Evolutionary conservation across 2,888 invertebrate species (phyloP).

Genomic region (Bhutanitis thaidina): DNA sequence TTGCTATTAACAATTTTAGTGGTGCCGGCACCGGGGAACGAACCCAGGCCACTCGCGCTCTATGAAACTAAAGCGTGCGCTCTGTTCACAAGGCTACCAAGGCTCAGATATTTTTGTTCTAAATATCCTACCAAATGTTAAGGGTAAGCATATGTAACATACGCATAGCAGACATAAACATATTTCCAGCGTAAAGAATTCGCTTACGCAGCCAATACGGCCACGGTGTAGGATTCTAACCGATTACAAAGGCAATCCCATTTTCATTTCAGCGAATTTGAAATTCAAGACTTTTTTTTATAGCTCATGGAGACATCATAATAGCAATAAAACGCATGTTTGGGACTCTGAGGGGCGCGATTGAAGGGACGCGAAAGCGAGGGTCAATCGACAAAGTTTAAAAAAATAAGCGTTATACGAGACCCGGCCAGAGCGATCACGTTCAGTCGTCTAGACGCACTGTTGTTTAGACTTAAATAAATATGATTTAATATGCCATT

Average conservation of each 20-base stretch:
- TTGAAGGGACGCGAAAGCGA: slow-evolving; percentile 5
- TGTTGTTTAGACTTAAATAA: neutral
- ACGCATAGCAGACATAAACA: no score
- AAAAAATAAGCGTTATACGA: neutral
- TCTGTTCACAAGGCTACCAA: no score
- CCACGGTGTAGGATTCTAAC: no score
- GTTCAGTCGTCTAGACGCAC: neutral
- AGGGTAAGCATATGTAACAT: no score
- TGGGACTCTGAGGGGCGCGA: slow-evolving; percentile 7
- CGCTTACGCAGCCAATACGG: no score
- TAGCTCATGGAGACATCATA: slow-evolving; percentile 12
- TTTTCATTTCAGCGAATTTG: slow-evolving; percentile 16
- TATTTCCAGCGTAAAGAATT: no score
- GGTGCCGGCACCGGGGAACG: no score
- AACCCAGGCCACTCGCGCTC: no score
- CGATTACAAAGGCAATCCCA: neutral
- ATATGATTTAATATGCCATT: slow-evolving; percentile 4
- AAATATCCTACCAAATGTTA: no score
- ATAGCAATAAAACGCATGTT: slow-evolving; percentile 19
- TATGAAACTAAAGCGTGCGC: no score
- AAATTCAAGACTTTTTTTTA: slow-evolving; percentile 19
- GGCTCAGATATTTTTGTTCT: no score
- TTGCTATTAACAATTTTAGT: no score
- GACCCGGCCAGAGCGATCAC: neutral
- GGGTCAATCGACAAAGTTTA: slow-evolving; percentile 8